Conservation (phyloP, 2,113 vertebrate genomes). For the Brachionichthys hirsutus region DNA sequence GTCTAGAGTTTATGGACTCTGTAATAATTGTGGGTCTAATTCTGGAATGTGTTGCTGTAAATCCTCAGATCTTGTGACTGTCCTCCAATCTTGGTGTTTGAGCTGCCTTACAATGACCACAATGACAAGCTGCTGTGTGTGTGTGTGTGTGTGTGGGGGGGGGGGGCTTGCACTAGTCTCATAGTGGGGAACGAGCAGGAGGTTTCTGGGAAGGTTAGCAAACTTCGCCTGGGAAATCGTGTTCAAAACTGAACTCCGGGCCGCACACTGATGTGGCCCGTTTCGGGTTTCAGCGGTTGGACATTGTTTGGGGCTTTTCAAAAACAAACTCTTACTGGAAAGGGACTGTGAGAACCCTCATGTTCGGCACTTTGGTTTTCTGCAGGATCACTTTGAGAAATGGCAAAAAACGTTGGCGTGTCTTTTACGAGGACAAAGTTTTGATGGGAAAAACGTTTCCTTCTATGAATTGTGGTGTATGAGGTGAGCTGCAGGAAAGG, state of each 20-base stretch:
- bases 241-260: conserved; percentile 60
- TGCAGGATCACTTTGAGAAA: conserved; percentile 39
- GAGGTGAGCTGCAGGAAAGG: conserved; percentile 62
- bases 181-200: conserved; percentile 57
- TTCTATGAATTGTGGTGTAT: conserved; percentile 50
- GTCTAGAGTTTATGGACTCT: conserved; percentile 63
- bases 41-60: conserved; percentile 76
- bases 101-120: conserved; percentile 43
- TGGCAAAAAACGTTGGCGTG: conserved; percentile 37
- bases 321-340: conserved; percentile 72
- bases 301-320: conserved; percentile 71
- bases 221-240: conserved; percentile 48
- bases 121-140: conserved; percentile 66
- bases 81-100: conserved; percentile 46
- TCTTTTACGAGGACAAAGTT: conserved; percentile 41
- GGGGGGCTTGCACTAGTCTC: too few species aligned
- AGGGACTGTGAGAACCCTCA: conserved; percentile 72
- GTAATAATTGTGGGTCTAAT: conserved; percentile 74
- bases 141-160: too few species aligned
- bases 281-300: conserved; percentile 73
- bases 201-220: conserved; percentile 67
- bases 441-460: conserved; percentile 43
- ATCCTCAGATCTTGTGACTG: conserved; percentile 59
- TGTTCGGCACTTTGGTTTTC: conserved; percentile 41
- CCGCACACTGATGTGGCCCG: conserved; percentile 73